phyloP scores from a whole-genome alignment of 64 coral and sea anemone genomes.

The Cladopsammia gracilis region DNA sequence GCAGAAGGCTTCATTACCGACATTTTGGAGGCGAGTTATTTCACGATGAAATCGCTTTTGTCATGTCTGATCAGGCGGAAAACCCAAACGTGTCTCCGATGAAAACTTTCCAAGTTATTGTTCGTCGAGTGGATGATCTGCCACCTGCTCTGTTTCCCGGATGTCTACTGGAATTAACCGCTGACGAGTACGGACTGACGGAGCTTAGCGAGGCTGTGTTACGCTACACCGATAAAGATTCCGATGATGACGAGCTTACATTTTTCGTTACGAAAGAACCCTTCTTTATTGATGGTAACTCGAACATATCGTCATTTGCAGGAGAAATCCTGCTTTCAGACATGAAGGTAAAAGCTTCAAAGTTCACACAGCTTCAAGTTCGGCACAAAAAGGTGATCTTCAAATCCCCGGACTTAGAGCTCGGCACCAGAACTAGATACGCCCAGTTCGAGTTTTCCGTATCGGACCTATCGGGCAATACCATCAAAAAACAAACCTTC shows the following conservation, averaged over 20 bases:
- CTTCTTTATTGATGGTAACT: conserved; percentile 57
- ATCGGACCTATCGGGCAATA: conserved; percentile 82
- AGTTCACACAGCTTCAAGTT: conserved; percentile 87
- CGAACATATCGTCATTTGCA: conserved; percentile 38
- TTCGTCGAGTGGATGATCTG: conserved; percentile 83
- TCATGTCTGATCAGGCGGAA: conserved; percentile 80
- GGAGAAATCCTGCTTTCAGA: conserved; percentile 67
- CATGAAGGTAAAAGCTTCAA: conserved; percentile 47
- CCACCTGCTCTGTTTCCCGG: conserved; percentile 18
- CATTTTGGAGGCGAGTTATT: conserved; percentile 89
- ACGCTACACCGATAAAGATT: conserved; percentile 88
- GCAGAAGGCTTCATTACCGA: conserved; percentile 83
- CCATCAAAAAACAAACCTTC: conserved; percentile 63
- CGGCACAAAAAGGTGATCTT: conserved; percentile 85
- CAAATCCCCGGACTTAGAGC: conserved; percentile 76
- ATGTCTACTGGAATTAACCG: conserved; percentile 50
- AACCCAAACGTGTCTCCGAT: conserved; percentile 82
- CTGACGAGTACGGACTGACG: conserved; percentile 65
- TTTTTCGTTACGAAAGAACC: conserved; percentile 66
- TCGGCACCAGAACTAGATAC: conserved; percentile 69
- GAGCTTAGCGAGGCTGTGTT: conserved; percentile 59
- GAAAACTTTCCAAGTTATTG: conserved; percentile 77
- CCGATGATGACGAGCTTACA: conserved; percentile 68
- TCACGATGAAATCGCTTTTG: conserved; percentile 78
- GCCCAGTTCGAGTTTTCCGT: conserved; percentile 95